A percentile compares a stretch with the other conserved stretches of the same genome.
These are phyloP conservation scores for Thereva unica DNA, from an alignment of 2,888 invertebrate genomes.

Conservation along the genomic window DNA sequence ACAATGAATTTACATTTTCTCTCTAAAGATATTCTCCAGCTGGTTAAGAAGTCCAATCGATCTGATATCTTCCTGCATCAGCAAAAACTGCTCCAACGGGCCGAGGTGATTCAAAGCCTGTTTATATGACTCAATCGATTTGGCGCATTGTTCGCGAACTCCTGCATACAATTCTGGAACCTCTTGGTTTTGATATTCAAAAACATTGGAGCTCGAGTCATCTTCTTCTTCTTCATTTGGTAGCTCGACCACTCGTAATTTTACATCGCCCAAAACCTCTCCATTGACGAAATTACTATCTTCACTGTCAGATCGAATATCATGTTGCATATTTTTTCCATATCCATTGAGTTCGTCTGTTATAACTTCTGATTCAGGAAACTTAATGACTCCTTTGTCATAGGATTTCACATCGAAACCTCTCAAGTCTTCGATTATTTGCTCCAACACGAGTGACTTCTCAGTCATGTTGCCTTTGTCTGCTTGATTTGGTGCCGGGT, in stretches of 20 bases:
- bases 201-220: neutral
- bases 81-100: constrained; percentile 15
- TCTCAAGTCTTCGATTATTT: constrained; percentile 38
- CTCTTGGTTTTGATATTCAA: neutral
- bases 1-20: constrained; percentile 13
- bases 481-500: neutral
- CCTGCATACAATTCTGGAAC: neutral
- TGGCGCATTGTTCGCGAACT: neutral
- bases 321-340: neutral
- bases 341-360: constrained; percentile 9
- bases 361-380: neutral
- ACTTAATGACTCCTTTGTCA: neutral
- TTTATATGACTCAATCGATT: constrained; percentile 13
- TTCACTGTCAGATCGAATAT: too few species aligned
- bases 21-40: constrained; percentile 30
- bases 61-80: constrained; percentile 8
- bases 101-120: constrained; percentile 18
- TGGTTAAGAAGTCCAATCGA: constrained; percentile 25
- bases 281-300: too few species aligned
- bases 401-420: neutral
- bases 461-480: neutral
- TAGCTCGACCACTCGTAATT: too few species aligned
- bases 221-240: too few species aligned
- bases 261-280: too few species aligned
- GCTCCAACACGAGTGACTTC: constrained; percentile 35